A percentile compares a stretch with the other conserved stretches of the same genome.
These are phyloP conservation scores for silkworm (Bombyx mori) DNA, from an alignment of 1,140 invertebrate species.

Conservation along the genomic window DNA sequence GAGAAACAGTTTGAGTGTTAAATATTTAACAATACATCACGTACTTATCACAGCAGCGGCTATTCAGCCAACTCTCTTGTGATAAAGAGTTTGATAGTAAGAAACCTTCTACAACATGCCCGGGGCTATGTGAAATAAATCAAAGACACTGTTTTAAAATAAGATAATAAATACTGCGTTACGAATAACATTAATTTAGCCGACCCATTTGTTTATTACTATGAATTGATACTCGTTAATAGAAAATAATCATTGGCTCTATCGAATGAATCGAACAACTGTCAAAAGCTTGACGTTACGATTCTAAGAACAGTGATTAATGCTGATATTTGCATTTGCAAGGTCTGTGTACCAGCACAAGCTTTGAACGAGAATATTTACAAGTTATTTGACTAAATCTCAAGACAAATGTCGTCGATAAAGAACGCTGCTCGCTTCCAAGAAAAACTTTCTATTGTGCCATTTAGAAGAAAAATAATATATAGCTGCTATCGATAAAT, in stretches of 20 bases:
- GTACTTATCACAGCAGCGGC: slow-evolving; percentile 8
- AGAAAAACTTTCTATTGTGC: slow-evolving; percentile 17
- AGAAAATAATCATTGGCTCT: slow-evolving; percentile 12
- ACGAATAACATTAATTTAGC: slow-evolving; percentile 2
- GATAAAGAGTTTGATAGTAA: slow-evolving; percentile 1
- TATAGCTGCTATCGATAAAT: no score
- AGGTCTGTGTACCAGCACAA: slow-evolving; percentile 9
- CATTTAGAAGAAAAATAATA: slow-evolving; percentile 6
- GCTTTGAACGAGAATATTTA: slow-evolving; percentile 7
- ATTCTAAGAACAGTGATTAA: slow-evolving; percentile 17
- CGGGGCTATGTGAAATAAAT: background rate
- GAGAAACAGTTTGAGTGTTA: background rate
- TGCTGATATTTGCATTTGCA: slow-evolving; percentile 12
- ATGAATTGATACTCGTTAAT: no score
- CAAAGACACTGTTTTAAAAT: slow-evolving; percentile 4
- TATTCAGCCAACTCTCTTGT: slow-evolving; percentile 1
- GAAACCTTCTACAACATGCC: slow-evolving; percentile 2
- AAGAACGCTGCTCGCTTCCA: slow-evolving; percentile 3
- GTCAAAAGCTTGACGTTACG: slow-evolving; percentile 17
- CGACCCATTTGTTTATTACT: no score
- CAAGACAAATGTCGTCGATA: background rate
- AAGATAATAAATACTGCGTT: background rate
- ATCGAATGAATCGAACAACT: slow-evolving; percentile 15
- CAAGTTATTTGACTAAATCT: background rate
- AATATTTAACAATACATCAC: slow-evolving; percentile 11